Evolutionary conservation across 2,797 vertebrate genomes (phyloP).

Genomic region (Dendrocincla tyrannina): DNA sequence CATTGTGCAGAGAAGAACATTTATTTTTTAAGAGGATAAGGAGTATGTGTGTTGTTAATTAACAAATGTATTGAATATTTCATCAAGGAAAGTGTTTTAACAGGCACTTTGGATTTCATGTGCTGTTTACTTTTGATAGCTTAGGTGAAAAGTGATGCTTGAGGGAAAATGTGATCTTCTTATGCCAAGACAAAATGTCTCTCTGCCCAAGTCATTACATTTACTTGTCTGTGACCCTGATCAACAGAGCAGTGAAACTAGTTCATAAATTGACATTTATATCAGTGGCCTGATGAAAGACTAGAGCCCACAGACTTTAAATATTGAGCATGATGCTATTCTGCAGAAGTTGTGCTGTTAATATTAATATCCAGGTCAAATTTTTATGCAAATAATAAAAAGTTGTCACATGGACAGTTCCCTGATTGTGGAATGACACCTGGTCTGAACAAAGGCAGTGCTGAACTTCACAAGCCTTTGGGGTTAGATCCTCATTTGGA

Average conservation of each 20-base stretch:
- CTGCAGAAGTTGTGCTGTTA: not conserved
- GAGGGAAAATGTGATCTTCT: not conserved
- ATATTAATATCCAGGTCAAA: not conserved
- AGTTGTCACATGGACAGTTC: not conserved
- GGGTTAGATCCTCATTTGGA: not conserved
- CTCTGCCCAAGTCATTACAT: not conserved
- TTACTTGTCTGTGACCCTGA: not conserved
- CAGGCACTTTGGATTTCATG: not conserved
- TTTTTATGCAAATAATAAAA: not conserved
- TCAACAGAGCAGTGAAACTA: not conserved
- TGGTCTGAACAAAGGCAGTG: not conserved
- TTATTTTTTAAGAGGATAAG: not conserved
- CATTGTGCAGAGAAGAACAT: not conserved
- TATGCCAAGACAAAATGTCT: not conserved
- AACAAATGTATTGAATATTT: conserved; percentile 18
- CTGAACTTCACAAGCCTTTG: not conserved
- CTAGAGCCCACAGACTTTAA: not conserved
- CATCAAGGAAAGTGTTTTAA: not conserved
- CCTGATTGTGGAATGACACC: not conserved
- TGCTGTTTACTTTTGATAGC: not conserved
- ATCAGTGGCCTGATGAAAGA: not conserved
- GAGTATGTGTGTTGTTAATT: not conserved
- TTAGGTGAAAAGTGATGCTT: not conserved
- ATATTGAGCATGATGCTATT: not conserved
- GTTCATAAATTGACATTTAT: not conserved